Conservation (phyloP, 2,888 invertebrate species). For the Xylota segnis region DNA sequence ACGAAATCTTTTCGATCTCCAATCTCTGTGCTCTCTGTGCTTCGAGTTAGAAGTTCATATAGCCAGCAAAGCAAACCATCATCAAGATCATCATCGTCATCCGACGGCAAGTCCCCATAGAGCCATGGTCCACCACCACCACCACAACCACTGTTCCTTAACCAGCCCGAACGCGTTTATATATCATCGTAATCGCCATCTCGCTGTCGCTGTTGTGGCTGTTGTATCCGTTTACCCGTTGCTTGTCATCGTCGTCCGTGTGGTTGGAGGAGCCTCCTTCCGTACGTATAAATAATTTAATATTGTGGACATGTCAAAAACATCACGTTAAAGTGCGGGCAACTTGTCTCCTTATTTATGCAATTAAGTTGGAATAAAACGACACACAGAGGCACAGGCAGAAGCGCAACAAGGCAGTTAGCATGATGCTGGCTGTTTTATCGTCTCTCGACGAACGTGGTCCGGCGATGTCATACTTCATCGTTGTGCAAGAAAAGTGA, state of each 20-base stretch:
- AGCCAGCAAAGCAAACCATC: conserved; percentile 16
- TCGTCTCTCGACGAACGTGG: conserved; percentile 45
- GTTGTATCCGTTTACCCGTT: conserved; percentile 52
- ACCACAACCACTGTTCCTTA: no score
- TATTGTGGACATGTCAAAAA: conserved; percentile 79
- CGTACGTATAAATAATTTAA: conserved; percentile 77
- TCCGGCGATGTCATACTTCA: conserved; percentile 61
- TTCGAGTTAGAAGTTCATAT: conserved; percentile 12
- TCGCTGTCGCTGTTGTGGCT: conserved; percentile 65
- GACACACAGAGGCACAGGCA: conserved; percentile 42
- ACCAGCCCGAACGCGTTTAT: conserved; percentile 23
- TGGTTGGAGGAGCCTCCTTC: conserved; percentile 32
- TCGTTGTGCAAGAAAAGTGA: conserved; percentile 61
- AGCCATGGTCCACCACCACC: neutral
- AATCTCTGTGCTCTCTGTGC: conserved; percentile 22
- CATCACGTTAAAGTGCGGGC: conserved; percentile 79
- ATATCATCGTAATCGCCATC: conserved; percentile 72
- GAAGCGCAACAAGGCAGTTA: conserved; percentile 72
- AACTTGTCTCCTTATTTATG: conserved; percentile 79
- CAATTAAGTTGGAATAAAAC: conserved; percentile 77
- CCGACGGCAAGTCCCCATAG: conserved; percentile 59
- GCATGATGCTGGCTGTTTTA: conserved; percentile 68
- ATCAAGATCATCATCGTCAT: conserved; percentile 42
- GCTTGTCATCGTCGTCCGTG: conserved; percentile 54
- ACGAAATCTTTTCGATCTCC: conserved; percentile 35